Evolutionary conservation across 2,888 invertebrate genomes (phyloP).

Genomic region (Acronicta alni): DNA sequence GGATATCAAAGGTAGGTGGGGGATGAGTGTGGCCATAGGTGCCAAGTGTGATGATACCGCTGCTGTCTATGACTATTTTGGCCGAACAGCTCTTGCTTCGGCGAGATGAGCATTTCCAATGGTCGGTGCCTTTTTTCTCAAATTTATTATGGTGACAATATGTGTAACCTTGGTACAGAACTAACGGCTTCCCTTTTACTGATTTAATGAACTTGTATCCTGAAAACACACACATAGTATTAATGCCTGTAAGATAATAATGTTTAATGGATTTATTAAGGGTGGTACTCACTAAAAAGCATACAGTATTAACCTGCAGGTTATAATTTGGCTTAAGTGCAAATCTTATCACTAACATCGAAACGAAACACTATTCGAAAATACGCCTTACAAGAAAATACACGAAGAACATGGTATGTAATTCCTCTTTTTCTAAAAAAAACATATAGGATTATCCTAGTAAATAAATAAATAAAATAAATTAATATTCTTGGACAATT

Average conservation of each 20-base stretch:
- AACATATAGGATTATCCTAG: too few species aligned
- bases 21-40: conserved; percentile 11
- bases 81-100: conserved; percentile 24
- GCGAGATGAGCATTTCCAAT: conserved; percentile 34
- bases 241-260: background rate
- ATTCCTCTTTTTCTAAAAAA: too few species aligned
- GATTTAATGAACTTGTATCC: conserved; percentile 23
- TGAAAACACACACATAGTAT: conserved; percentile 1
- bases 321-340: too few species aligned
- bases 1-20: conserved; percentile 13
- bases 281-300: too few species aligned
- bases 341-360: too few species aligned
- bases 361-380: too few species aligned
- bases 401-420: too few species aligned
- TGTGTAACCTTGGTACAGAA: conserved; percentile 19
- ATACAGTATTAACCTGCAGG: too few species aligned
- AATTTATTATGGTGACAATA: conserved; percentile 25
- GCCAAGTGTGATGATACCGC: conserved; percentile 12
- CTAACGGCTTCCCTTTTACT: conserved; percentile 13
- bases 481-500: too few species aligned
- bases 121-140: conserved; percentile 28
- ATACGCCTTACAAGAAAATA: too few species aligned
- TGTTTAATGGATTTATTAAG: too few species aligned
- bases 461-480: too few species aligned
- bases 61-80: conserved; percentile 19